These are phyloP conservation scores for Hipparchia sbordonii DNA, from an alignment of 2,888 invertebrate genomes.

Conservation along the genomic window DNA sequence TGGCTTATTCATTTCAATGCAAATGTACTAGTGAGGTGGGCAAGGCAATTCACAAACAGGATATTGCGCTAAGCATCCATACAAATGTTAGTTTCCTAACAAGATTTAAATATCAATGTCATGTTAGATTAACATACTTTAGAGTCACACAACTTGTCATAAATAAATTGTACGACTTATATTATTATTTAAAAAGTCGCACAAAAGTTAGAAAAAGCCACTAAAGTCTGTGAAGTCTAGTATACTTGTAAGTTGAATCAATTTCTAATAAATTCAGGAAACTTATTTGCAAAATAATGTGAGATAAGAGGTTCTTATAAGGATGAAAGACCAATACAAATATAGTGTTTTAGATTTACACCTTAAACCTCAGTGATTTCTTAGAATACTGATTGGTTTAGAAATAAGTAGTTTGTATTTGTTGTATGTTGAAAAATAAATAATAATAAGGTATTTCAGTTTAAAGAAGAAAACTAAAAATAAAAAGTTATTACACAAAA, in stretches of 20 bases:
- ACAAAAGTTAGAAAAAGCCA: background rate
- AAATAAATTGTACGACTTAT: constrained; percentile 17
- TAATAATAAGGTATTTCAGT: no score
- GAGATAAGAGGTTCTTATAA: no score
- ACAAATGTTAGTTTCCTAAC: constrained; percentile 69
- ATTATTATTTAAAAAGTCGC: background rate
- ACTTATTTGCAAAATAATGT: no score
- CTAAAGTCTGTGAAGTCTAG: no score
- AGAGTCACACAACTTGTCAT: constrained; percentile 58
- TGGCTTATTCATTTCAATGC: constrained; percentile 15
- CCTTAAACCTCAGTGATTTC: no score
- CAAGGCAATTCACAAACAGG: constrained; percentile 64
- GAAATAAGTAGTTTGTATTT: no score
- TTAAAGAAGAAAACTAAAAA: no score
- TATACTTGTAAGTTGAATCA: background rate
- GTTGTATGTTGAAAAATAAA: no score
- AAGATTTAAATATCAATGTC: constrained; percentile 77
- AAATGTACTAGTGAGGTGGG: constrained; percentile 60
- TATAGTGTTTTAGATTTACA: no score
- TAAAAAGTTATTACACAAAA: no score
- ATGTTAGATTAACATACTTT: constrained; percentile 73
- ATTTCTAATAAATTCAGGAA: background rate
- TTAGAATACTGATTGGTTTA: no score
- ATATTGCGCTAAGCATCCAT: constrained; percentile 69
- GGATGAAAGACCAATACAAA: no score